Percentiles rank a stretch among this genome's conserved stretches.
phyloP scores from a whole-genome alignment of 2,113 vertebrate genomes.

The Rana temporaria region DNA sequence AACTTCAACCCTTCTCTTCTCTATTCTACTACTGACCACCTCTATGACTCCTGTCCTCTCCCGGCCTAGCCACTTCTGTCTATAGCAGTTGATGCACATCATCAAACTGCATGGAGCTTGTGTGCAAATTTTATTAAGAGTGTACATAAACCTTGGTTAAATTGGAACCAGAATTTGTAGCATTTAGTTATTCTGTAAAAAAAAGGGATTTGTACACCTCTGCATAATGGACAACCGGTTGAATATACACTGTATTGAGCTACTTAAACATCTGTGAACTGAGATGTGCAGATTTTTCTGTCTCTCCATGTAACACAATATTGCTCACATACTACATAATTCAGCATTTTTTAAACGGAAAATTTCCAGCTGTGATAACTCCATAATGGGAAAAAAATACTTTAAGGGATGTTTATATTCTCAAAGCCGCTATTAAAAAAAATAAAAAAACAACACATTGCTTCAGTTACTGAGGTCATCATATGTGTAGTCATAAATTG shows the following conservation, averaged over 20 bases:
- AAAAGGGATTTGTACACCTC: neutral
- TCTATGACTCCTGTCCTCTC: too few species aligned
- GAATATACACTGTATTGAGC: neutral
- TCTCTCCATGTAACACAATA: conserved; percentile 34
- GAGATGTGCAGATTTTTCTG: conserved; percentile 22
- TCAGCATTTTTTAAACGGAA: conserved; percentile 41
- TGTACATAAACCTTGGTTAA: too few species aligned
- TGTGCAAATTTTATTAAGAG: too few species aligned
- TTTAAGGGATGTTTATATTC: conserved; percentile 53
- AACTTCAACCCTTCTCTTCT: too few species aligned
- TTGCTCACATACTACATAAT: conserved; percentile 29
- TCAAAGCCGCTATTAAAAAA: conserved; percentile 49
- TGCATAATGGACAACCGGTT: conserved; percentile 1
- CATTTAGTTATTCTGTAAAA: neutral
- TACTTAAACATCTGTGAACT: conserved; percentile 31
- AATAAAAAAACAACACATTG: conserved; percentile 53
- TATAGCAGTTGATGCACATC: too few species aligned
- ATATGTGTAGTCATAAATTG: conserved; percentile 39
- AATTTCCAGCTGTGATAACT: conserved; percentile 50
- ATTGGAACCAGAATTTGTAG: too few species aligned
- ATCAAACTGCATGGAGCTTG: too few species aligned
- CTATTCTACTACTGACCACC: too few species aligned
- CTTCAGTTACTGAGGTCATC: conserved; percentile 56
- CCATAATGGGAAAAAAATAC: conserved; percentile 51
- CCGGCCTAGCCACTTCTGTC: too few species aligned